Evolutionary conservation across 2,888 invertebrate genomes (phyloP), one percentile per base, ranked within the genome.

Genomic region (Cheilosia grossa): DNA sequence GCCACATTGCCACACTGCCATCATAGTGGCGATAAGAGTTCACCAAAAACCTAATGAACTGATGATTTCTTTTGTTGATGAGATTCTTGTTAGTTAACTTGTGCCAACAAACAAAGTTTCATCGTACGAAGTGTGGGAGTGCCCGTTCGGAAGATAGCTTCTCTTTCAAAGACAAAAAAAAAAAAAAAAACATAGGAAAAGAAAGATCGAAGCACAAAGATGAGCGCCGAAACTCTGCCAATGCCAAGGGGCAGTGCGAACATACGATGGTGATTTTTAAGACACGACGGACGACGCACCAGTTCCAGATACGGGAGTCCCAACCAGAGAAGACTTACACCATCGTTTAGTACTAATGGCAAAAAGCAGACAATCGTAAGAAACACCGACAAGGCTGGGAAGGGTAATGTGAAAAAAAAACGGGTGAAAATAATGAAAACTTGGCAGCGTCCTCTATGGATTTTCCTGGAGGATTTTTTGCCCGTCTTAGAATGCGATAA

Each of bases 31-130:
- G 85, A 85, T 85, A 85, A 85, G 85, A 81, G 85, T 85, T 81
- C 74, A 82, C 81, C 79, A 82, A 78, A 87, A 86, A 87, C 87
- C 86, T 87, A 87, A 87, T 87, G 87, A 87, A 87, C 87, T 87
- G 87, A 87, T 81, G 87, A 87, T 87, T 87, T 67, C 87, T 87
- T 87, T 87, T 86, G 81, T 87, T 86, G 87, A 87, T 87, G 87
- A 75, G 74, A 72, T 81, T 70, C 77, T 82, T 86, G 82, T 78
- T 86, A 82, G 82, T 69, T 81, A 66, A 56, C 80, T 85, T 72
- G 72, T 72, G 77, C 83, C 85, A 85, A 81, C 75, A 81, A 81
- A 81, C 75, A 75, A 66, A 64, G 59, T 75, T 81, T 56, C 75
- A 64, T 44, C 44, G 21, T 37, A 42, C 33, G 13, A 33, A 47